phyloP scores from a whole-genome alignment of 2,113 vertebrate genomes.

The Cichladusa arquata region DNA sequence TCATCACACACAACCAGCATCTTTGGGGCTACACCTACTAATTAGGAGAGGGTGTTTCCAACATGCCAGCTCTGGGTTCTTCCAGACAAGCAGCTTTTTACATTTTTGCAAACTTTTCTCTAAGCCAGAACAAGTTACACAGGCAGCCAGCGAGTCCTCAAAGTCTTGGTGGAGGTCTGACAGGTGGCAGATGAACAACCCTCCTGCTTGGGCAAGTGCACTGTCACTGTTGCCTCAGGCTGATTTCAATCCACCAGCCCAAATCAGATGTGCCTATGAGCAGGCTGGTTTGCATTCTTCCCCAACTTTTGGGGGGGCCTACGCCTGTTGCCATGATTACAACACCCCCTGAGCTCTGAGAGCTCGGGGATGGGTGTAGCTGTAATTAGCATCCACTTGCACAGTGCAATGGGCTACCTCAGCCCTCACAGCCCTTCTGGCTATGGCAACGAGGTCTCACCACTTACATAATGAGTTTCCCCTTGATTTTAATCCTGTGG shows the following conservation, averaged over 20 bases:
- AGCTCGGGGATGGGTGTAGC: neutral
- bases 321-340: neutral
- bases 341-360: neutral
- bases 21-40: neutral
- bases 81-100: neutral
- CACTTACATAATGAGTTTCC: neutral
- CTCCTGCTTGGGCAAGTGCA: neutral
- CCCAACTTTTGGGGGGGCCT: neutral
- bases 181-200: neutral
- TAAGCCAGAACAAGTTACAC: neutral
- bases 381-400: neutral
- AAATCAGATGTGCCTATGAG: neutral
- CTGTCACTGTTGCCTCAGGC: neutral
- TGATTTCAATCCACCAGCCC: neutral
- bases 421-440: neutral
- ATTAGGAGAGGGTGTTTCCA: constrained; percentile 46
- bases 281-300: constrained; percentile 26
- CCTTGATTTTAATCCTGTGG: neutral
- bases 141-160: neutral
- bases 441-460: accelerated
- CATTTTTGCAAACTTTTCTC: neutral
- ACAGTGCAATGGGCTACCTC: neutral
- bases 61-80: neutral
- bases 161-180: neutral
- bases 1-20: neutral